A percentile compares a stretch with the other conserved stretches of the same genome.
phyloP scores from a whole-genome alignment of 2,797 vertebrate species.

The Hippopotamyrus pictus region DNA sequence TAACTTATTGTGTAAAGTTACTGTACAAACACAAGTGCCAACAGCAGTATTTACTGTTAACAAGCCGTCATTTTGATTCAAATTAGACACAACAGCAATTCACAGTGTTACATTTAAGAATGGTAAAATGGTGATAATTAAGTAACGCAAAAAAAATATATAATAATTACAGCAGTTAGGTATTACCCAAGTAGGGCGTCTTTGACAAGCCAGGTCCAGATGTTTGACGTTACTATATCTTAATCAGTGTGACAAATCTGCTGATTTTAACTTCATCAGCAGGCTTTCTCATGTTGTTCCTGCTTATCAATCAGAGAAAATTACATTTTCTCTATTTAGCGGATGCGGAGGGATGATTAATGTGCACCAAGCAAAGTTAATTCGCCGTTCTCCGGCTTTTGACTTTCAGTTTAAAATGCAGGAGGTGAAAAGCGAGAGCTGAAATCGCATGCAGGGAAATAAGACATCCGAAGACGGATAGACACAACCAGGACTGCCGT shows the following conservation, averaged over 20 bases:
- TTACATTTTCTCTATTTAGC: conserved; percentile 25
- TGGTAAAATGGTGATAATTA: conserved; percentile 2
- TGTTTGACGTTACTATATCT: background rate
- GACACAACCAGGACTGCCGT: background rate
- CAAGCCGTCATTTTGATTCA: conserved; percentile 10
- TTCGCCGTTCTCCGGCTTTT: background rate
- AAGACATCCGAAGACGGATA: background rate
- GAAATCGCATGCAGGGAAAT: background rate
- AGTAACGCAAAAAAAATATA: background rate
- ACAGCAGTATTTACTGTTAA: background rate
- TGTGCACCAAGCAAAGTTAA: background rate
- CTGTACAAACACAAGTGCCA: background rate
- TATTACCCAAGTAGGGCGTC: conserved; percentile 3
- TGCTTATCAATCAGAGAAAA: conserved; percentile 21
- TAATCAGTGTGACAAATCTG: conserved; percentile 19
- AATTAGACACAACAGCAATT: conserved; percentile 10
- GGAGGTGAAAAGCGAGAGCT: background rate
- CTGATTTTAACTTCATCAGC: conserved; percentile 18
- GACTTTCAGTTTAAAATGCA: background rate
- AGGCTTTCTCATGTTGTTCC: background rate
- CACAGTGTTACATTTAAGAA: conserved; percentile 10
- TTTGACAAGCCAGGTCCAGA: conserved; percentile 2
- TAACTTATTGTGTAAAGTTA: background rate
- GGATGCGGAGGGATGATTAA: conserved; percentile 16
- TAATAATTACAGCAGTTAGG: conserved; percentile 7